Conservation (phyloP, 2,113 vertebrate genomes). For the Platysteira castanea region DNA sequence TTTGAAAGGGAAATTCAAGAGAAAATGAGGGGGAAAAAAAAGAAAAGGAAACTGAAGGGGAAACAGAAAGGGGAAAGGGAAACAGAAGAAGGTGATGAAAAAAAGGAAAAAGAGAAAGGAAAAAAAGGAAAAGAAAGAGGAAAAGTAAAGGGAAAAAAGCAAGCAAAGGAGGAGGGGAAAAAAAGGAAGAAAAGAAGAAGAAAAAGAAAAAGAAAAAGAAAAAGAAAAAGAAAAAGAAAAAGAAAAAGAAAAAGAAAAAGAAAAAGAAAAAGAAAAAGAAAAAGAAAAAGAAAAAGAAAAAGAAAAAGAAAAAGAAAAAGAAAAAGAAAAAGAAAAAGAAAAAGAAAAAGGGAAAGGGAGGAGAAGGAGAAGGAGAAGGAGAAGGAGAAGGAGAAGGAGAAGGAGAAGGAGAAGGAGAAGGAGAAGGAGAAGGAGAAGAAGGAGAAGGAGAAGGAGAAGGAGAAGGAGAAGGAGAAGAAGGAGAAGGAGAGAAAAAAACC, state of each 20-base stretch:
- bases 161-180: too few species aligned
- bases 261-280: fast-evolving
- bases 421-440: fast-evolving
- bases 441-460: fast-evolving
- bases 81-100: fast-evolving
- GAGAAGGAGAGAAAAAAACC: too few species aligned
- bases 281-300: fast-evolving
- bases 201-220: fast-evolving
- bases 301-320: fast-evolving
- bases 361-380: fast-evolving
- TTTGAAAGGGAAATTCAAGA: background rate
- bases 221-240: fast-evolving
- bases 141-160: fast-evolving
- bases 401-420: fast-evolving
- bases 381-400: background rate
- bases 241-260: fast-evolving
- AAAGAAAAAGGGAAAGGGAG: too few species aligned
- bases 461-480: background rate
- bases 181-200: fast-evolving
- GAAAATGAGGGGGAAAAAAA: fast-evolving
- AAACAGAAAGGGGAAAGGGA: background rate
- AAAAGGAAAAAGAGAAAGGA: fast-evolving
- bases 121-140: too few species aligned
- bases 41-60: fast-evolving
- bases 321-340: too few species aligned